phyloP scores from a whole-genome alignment of 2,888 invertebrate genomes.

The Netelia fuscicornis region DNA sequence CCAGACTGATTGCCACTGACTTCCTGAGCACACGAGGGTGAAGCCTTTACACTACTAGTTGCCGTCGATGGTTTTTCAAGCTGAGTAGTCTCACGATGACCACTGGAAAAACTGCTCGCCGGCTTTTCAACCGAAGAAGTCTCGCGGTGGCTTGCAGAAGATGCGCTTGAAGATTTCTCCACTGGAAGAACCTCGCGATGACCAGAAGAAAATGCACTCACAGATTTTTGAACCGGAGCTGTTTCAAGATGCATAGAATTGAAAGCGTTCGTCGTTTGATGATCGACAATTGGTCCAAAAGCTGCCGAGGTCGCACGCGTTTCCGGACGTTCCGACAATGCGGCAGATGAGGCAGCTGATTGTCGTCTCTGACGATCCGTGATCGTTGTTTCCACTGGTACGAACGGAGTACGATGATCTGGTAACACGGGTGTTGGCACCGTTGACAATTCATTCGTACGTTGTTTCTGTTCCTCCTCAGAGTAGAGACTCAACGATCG shows the following conservation, averaged over 20 bases:
- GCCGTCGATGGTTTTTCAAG: conserved; percentile 29
- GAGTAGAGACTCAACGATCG: conserved; percentile 81
- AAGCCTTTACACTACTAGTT: conserved; percentile 64
- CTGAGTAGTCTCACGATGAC: conserved; percentile 19
- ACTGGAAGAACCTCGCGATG: conserved; percentile 2
- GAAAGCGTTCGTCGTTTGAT: conserved; percentile 42
- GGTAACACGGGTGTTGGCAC: conserved; percentile 76
- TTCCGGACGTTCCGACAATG: not conserved
- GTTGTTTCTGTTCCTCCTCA: conserved; percentile 79
- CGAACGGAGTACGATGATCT: conserved; percentile 72
- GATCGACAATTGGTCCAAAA: conserved; percentile 61
- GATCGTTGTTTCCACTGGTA: conserved; percentile 48
- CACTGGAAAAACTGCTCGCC: not conserved
- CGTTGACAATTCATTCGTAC: conserved; percentile 74
- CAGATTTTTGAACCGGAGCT: conserved; percentile 50
- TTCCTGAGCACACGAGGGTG: conserved; percentile 80
- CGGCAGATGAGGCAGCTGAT: conserved; percentile 10
- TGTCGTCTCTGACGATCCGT: conserved; percentile 39
- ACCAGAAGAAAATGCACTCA: conserved; percentile 7
- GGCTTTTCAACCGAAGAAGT: conserved; percentile 24
- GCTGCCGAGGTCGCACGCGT: conserved; percentile 57
- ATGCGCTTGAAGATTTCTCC: conserved; percentile 26
- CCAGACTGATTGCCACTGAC: conserved; percentile 84
- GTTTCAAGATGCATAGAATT: conserved; percentile 71
- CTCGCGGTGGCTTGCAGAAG: not conserved